Conservation (phyloP, 2,113 vertebrate genomes). For the Patagioenas fasciata region DNA sequence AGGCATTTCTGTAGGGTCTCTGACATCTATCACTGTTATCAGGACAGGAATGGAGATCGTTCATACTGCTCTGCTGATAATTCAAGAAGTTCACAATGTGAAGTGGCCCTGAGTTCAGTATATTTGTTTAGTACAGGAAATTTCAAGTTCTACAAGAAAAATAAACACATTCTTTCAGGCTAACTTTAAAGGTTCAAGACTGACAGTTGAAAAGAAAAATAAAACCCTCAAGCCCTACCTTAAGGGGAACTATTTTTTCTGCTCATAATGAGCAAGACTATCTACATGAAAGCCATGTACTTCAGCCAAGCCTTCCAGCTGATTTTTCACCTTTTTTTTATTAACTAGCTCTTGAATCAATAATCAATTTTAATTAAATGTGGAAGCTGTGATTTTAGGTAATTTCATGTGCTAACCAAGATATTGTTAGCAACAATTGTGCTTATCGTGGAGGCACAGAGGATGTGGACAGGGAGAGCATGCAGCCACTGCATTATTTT, state of each 20-base stretch:
- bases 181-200: background rate
- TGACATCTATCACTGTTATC: slow-evolving; percentile 47
- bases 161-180: slow-evolving; percentile 23
- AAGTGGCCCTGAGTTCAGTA: background rate
- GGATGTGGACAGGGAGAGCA: background rate
- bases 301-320: background rate
- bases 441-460: background rate
- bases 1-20: background rate
- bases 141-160: slow-evolving; percentile 35
- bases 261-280: background rate
- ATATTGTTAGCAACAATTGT: background rate
- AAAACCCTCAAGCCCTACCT: background rate
- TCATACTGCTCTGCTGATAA: background rate
- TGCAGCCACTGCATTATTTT: background rate
- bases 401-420: background rate
- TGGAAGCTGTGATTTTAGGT: background rate
- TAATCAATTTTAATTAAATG: background rate
- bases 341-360: background rate
- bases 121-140: slow-evolving; percentile 8
- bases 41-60: background rate
- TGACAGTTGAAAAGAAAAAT: background rate
- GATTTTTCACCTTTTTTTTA: background rate
- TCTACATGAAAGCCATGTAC: background rate
- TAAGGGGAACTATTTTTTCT: background rate
- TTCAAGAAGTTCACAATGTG: background rate